Base-by-base conservation (phyloP, 2,888 invertebrate genomes). In the Idaea dimidiata region DNA sequence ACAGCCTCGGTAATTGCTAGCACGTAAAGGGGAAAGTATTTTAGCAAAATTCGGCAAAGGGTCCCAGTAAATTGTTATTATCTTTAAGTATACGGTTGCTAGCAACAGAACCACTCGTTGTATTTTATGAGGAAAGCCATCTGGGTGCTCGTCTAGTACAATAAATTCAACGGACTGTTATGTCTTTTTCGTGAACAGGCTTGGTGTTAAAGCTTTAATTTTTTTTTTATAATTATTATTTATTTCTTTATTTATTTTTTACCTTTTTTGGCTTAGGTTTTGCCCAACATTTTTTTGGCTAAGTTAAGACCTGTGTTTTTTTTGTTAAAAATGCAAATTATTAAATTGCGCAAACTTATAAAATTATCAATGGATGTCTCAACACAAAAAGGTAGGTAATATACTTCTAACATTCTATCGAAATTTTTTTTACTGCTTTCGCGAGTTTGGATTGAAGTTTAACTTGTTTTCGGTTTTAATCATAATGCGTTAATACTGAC, bases 51-150 rank as follows among this genome's bases (percentile, higher is more conserved):
- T 78, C 72, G 72, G 73, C 75, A 80, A 83, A 84, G 82, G 86
- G 82, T 81, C 78, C 79, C 84, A 83, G 91, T 91, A 92, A 92
- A 91, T 92, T 89, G 87, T 89, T 89, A 91, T 92, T 91, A 92
- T 89, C 89, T 90, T 88, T 88, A 87, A 91, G 90, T 89, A 89
- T 80, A 83, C 79, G 83, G 81, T 81, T 81, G 85, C 80, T 86
- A 86, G 84, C 82, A 85, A 83, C 85, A 86, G 85, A 84, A 83
- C 87, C 88, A 88, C 90, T 91, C 86, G 80, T 84, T 81, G 85
- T 89, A 89, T 91, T 91, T 91, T 91, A 91, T 87, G 91, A 88
- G 89, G 73, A 81, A 82, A 88, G 90, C 88, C 91, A 91, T 91
- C 91, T 91, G 91, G 88, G 89, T 82, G 87, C 86, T 80, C 80